Evolutionary conservation across 2,113 vertebrate species (phyloP), one percentile per base, ranked within the genome.

Genomic region (Xyrauchen texanus): DNA sequence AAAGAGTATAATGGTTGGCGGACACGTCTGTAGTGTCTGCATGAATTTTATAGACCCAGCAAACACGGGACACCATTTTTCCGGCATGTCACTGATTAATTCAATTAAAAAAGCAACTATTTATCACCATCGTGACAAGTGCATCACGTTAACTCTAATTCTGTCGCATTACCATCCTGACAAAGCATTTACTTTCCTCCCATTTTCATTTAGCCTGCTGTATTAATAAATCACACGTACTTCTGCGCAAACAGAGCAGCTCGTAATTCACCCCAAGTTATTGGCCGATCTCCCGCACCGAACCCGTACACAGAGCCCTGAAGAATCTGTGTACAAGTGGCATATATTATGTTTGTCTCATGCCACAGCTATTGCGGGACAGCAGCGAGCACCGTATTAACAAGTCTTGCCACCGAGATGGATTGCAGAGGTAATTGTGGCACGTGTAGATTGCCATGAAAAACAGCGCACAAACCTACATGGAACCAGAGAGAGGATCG

Each of bases 381-480:
- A 63, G 46, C 58, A 52, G 60, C 12, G 42, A 45, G 51, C 21
- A 7, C 8, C 7, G 11, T 4, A 9, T 34, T 68, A 42, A 53
- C 34, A 12, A 34, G 21, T 34, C 21, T 34, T 3, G 21, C 21
- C 21, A 34, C 21, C 21, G 21, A 34, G 21, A 34, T 3, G 21
- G 21, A 34, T 34, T 34, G 21, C 21, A 34, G 21, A 34, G 61
- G 87, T 91, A 91, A 92, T 91, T 91, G 89, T 90, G 87, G 89
- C 89, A 89, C 88, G 88, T 91, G 89, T 88, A 89, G 90, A 91
- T 89, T 90, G 89, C 89, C 91, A 89, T 81, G 86, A 91, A 86
- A 89, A 88, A 90, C 86, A 84, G 88, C 89, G 86, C 72, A 77
- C 46, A 81, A 87, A 65, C 85, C 87, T 87, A 81, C 69, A 79